Conservation (phyloP, 1,140 invertebrate genomes). For the Cotesia typhae region DNA sequence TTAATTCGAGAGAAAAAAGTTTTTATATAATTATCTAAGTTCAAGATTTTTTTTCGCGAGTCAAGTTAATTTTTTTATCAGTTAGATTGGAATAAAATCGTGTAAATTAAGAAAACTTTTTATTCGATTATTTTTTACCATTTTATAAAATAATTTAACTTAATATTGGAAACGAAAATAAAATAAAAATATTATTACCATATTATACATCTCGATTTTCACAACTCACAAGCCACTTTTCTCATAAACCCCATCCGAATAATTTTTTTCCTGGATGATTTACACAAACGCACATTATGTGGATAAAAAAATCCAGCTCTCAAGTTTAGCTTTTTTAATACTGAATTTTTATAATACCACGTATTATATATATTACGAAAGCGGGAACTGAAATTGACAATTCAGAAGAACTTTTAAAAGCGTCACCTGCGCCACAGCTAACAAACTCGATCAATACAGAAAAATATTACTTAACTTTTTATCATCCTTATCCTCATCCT, state of each 20-base stretch:
- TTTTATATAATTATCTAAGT: too few relatives aligned
- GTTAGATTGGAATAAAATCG: too few relatives aligned
- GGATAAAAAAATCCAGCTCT: background rate
- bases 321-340: slow-evolving; percentile 11
- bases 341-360: slow-evolving; percentile 8
- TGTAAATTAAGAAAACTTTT: too few relatives aligned
- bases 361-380: slow-evolving; percentile 1
- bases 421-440: slow-evolving; percentile 41
- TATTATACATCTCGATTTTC: background rate
- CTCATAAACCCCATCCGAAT: slow-evolving; percentile 22
- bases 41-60: too few relatives aligned
- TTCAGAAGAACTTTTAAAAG: slow-evolving; percentile 39
- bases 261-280: slow-evolving; percentile 31
- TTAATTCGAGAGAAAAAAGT: too few relatives aligned
- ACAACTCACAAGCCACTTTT: slow-evolving; percentile 30
- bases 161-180: too few relatives aligned
- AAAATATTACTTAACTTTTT: slow-evolving; percentile 8
- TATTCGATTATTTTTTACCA: too few relatives aligned
- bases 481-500: background rate
- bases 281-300: slow-evolving; percentile 14
- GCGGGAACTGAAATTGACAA: slow-evolving; percentile 39
- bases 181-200: too few relatives aligned
- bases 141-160: too few relatives aligned
- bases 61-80: too few relatives aligned
- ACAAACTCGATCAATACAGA: slow-evolving; percentile 48